These are phyloP conservation scores for Callopanchax toddi DNA, from an alignment of 2,113 vertebrate species.

Conservation along the genomic window DNA sequence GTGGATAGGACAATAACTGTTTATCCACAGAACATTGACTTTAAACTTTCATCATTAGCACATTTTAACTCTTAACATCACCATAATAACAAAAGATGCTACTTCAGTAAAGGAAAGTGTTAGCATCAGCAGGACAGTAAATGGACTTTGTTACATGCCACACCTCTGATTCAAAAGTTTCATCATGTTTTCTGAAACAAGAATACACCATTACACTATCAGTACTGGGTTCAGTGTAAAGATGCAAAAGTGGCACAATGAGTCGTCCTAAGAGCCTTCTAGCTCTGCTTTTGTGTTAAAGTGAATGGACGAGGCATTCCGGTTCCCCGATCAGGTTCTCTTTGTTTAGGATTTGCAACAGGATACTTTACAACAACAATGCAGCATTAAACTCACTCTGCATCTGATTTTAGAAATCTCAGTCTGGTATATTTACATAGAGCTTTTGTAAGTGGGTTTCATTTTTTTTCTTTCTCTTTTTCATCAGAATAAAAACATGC, in stretches of 20 bases:
- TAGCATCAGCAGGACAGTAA: no score
- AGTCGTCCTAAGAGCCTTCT: no score
- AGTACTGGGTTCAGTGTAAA: no score
- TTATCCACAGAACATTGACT: no score
- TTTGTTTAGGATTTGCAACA: slow-evolving; percentile 44
- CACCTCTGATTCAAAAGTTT: slow-evolving; percentile 1
- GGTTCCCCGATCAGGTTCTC: not conserved
- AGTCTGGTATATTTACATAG: not conserved
- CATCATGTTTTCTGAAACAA: not conserved
- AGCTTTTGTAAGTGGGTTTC: not conserved
- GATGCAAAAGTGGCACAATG: not conserved
- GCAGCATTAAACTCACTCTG: no score
- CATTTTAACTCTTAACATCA: no score
- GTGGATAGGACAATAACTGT: no score
- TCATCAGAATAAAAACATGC: slow-evolving; percentile 1
- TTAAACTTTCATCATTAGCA: no score
- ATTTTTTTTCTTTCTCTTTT: not conserved
- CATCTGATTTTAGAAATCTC: slow-evolving; percentile 7
- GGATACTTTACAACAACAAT: slow-evolving; percentile 26
- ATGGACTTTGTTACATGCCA: not conserved
- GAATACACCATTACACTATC: not conserved
- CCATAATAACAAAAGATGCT: no score
- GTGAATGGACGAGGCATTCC: no score
- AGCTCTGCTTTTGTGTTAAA: no score
- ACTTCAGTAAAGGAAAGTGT: no score